Evolutionary conservation across 1,140 invertebrate genomes (phyloP).

Genomic region (Drosophila kanapiae): DNA sequence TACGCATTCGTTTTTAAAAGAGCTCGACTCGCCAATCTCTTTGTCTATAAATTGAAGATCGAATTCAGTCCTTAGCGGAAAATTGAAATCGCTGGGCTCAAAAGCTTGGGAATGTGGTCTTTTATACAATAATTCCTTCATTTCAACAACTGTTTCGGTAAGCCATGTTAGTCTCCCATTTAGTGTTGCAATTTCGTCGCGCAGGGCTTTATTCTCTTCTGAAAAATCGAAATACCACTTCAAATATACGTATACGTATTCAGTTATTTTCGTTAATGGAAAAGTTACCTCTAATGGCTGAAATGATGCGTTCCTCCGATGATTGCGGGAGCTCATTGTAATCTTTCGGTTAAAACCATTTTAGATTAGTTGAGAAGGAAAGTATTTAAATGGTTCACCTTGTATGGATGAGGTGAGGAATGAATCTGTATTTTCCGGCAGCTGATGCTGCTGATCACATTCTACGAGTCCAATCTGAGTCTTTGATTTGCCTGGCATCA

Average conservation of each 20-base stretch:
- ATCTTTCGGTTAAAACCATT: neutral
- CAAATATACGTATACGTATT: too few relatives aligned
- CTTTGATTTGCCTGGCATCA: neutral
- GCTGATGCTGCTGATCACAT: neutral
- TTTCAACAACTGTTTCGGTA: neutral
- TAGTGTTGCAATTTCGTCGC: neutral
- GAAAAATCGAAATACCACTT: neutral
- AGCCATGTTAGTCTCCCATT: neutral
- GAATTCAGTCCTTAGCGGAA: conserved; percentile 3
- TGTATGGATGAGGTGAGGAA: neutral
- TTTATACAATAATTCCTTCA: neutral
- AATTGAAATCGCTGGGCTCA: neutral
- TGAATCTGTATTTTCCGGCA: neutral
- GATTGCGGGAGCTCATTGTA: neutral
- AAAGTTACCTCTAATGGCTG: neutral
- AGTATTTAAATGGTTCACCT: neutral
- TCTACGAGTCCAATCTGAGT: neutral
- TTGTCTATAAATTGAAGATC: conserved; percentile 7
- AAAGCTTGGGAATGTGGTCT: neutral
- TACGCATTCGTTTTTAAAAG: conserved; percentile 9
- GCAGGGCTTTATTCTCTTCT: conserved; percentile 6
- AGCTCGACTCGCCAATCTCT: neutral
- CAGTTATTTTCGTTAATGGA: neutral
- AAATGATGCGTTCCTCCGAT: conserved; percentile 6
- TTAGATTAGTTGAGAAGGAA: too few relatives aligned